phyloP scores from a whole-genome alignment of 2,888 invertebrate genomes.

The Teinopalpus imperialis region DNA sequence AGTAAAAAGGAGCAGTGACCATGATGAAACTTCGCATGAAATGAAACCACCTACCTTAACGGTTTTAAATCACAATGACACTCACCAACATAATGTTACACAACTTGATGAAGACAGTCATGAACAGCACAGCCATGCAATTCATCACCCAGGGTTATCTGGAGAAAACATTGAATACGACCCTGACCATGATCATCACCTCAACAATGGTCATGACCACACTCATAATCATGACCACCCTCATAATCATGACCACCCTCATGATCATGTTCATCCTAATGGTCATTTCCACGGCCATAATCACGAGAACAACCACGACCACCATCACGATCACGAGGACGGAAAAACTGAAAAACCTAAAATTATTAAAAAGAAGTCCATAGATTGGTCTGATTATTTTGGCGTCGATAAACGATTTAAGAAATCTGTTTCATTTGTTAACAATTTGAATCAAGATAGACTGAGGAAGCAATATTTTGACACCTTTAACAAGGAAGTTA shows the following conservation, averaged over 20 bases:
- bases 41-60: slow-evolving; percentile 63
- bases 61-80: slow-evolving; percentile 48
- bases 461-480: slow-evolving; percentile 69
- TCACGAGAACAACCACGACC: slow-evolving; percentile 27
- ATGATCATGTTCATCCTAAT: slow-evolving; percentile 38
- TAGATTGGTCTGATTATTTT: slow-evolving; percentile 94
- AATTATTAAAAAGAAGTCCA: slow-evolving; percentile 88
- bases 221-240: slow-evolving; percentile 39
- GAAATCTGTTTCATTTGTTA: slow-evolving; percentile 70
- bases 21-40: slow-evolving; percentile 56
- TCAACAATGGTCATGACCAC: slow-evolving; percentile 30
- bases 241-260: slow-evolving; percentile 34
- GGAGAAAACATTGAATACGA: slow-evolving; percentile 42
- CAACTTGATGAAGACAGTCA: slow-evolving; percentile 56
- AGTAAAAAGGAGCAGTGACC: slow-evolving; percentile 78
- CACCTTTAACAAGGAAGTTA: slow-evolving; percentile 69
- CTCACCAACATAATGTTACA: slow-evolving; percentile 44
- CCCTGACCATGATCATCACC: slow-evolving; percentile 7
- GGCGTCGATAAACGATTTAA: slow-evolving; percentile 91
- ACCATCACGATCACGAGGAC: slow-evolving; percentile 36
- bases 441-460: slow-evolving; percentile 67
- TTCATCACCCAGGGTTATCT: slow-evolving; percentile 55
- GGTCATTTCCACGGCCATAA: slow-evolving; percentile 34
- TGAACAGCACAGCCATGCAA: slow-evolving; percentile 53
- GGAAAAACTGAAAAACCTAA: slow-evolving; percentile 68